These are phyloP conservation scores for Urocitellus parryii DNA, from an alignment of 2,113 vertebrate species.

Conservation along the genomic window DNA sequence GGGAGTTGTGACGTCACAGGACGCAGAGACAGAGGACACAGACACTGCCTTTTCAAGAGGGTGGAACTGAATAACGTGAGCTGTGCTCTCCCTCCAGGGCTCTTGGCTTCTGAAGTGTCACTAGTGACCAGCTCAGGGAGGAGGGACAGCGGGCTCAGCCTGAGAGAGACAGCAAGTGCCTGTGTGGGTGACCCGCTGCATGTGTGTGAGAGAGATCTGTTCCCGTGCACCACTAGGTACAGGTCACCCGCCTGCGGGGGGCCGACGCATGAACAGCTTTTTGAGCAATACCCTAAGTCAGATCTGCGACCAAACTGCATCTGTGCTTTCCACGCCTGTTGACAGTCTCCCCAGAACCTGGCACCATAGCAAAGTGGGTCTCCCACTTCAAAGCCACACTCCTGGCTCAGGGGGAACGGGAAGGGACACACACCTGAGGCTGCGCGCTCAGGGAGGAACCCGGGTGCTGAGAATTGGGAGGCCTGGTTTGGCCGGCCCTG, in stretches of 20 bases:
- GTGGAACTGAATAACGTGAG: background rate
- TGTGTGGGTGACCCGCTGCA: background rate
- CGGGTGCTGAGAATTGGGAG: background rate
- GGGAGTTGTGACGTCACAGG: background rate
- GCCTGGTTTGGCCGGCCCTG: rapidly evolving
- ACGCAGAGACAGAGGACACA: background rate
- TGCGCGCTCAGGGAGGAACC: background rate
- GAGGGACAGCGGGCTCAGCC: background rate
- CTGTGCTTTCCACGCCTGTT: slow-evolving; percentile 34
- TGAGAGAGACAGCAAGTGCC: background rate
- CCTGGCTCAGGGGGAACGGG: background rate
- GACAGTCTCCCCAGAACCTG: background rate
- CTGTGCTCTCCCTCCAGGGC: background rate
- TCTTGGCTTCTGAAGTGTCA: background rate
- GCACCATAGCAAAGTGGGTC: background rate
- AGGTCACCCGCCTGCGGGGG: background rate
- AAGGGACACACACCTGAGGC: background rate
- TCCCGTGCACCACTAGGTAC: too few relatives aligned
- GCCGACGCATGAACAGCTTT: background rate
- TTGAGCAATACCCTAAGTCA: background rate
- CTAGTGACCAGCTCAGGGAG: background rate
- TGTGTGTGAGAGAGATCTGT: background rate
- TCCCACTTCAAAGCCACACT: background rate
- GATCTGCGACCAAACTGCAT: background rate
- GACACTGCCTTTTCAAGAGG: background rate